Evolutionary conservation across 2,888 invertebrate genomes (phyloP).

Genomic region (Microplitis deprimator): DNA sequence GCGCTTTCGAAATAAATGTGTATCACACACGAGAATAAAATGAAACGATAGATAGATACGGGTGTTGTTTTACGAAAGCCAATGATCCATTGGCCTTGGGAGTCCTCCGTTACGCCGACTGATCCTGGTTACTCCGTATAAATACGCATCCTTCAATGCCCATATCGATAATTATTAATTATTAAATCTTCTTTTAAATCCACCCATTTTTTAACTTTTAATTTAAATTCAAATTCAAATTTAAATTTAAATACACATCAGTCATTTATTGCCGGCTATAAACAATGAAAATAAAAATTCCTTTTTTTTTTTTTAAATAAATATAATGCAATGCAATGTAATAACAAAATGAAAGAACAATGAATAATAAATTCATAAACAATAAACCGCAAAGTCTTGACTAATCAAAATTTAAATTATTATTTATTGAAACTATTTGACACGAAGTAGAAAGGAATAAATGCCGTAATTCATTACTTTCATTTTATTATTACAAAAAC

Average conservation of each 20-base stretch:
- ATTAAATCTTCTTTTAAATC: not conserved
- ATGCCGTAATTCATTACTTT: conserved; percentile 15
- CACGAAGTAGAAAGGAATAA: conserved; percentile 11
- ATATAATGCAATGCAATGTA: too few species aligned
- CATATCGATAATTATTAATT: not conserved
- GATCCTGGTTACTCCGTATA: not conserved
- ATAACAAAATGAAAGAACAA: too few species aligned
- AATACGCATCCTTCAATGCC: not conserved
- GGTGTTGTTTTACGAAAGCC: conserved; percentile 22
- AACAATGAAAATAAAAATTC: too few species aligned
- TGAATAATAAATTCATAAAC: not conserved
- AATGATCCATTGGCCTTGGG: conserved; percentile 27
- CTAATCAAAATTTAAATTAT: conserved; percentile 3
- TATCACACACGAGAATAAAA: not conserved
- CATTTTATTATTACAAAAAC: conserved; percentile 14
- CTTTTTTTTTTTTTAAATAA: too few species aligned
- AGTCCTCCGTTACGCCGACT: conserved; percentile 1
- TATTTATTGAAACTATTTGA: conserved; percentile 11
- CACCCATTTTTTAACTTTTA: not conserved
- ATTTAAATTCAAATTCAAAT: too few species aligned
- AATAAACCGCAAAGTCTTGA: not conserved
- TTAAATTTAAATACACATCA: too few species aligned
- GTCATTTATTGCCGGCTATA: too few species aligned
- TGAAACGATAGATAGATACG: conserved; percentile 18
- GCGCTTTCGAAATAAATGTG: conserved; percentile 27